Base-by-base conservation (phyloP, 1,140 invertebrate genomes). In the Nebria ingens region DNA sequence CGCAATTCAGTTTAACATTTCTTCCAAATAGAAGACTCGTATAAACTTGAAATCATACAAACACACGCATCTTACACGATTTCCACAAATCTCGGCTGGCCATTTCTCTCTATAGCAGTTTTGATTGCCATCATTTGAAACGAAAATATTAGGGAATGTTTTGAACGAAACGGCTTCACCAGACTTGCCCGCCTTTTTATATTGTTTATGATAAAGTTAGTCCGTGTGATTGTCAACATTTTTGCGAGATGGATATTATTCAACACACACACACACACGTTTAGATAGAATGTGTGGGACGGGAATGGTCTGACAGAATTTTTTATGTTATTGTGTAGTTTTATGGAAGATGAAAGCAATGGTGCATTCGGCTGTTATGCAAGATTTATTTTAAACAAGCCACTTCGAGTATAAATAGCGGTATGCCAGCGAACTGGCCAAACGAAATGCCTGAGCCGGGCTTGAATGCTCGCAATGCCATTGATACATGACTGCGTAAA, bases 351-450 rank as follows among this genome's bases (percentile, higher is more conserved):
- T 6, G 15, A 17, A 17, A 45, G 40, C 40, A 45, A 45, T 45
- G 40, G 40, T 45, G 40, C 40, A 45, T 45, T 45, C 9, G 40
- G 40, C 40, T 45, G 40, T 45, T 45, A 45, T 45, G 40, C 40
- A 45, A 45, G 40, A 45, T 45, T 45, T 45, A 45, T 45, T 45
- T 45, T 45, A 45, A 45, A 45, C 40, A 45, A 45, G 40, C 40
- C 40, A 45, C 40, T n/a, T 45, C 40, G 40, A 4, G 17, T 45
- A 45, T 45, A 45, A 45, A 45, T 11, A 17, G 40, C 25, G 25
- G n/a, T 34, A 34, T n/a, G 6, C 25, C 25, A 34, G 6, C n/a
- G 25, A 34, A 34, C n/a, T 34, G n/a, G 25, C 25, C 25, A 9
- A 34, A n/a, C 25, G 25, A n/a, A n/a, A n/a, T n/a, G n/a, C n/a